Evolutionary conservation across 2,888 invertebrate genomes (phyloP).

Genomic region (Nezara viridula): DNA sequence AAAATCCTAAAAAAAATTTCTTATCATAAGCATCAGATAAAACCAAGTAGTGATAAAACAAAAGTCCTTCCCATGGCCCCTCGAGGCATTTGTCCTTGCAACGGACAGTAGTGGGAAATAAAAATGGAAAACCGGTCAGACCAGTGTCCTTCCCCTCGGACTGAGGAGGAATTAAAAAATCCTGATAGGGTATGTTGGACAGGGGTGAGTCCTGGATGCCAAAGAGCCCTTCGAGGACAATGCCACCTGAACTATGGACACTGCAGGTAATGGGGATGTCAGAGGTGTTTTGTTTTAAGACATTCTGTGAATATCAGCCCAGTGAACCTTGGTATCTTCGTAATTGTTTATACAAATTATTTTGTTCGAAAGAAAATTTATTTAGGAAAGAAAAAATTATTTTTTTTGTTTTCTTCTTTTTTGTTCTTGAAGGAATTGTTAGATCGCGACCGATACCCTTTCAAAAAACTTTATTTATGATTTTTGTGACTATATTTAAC

Average conservation of each 20-base stretch:
- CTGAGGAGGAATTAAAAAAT: slow-evolving; percentile 35
- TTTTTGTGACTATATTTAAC: no score
- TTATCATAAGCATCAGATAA: neutral
- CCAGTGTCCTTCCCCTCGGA: slow-evolving; percentile 52
- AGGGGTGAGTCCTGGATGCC: slow-evolving; percentile 8
- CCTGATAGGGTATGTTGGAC: neutral
- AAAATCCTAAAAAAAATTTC: no score
- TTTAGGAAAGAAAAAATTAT: no score
- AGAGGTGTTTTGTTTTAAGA: neutral
- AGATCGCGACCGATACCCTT: no score
- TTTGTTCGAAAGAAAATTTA: no score
- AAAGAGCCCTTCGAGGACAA: neutral
- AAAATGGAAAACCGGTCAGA: slow-evolving; percentile 48
- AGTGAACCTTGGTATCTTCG: no score
- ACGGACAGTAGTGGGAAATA: slow-evolving; percentile 52
- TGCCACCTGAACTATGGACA: neutral
- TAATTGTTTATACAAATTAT: no score
- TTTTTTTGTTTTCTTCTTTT: no score
- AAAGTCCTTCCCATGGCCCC: neutral
- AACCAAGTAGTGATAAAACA: neutral
- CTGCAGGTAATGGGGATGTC: neutral
- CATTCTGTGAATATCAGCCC: neutral
- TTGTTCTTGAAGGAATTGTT: no score
- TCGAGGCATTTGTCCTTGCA: neutral
- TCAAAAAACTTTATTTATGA: no score